Base-by-base conservation (phyloP, 2,888 invertebrate genomes). In the Tuta absoluta region DNA sequence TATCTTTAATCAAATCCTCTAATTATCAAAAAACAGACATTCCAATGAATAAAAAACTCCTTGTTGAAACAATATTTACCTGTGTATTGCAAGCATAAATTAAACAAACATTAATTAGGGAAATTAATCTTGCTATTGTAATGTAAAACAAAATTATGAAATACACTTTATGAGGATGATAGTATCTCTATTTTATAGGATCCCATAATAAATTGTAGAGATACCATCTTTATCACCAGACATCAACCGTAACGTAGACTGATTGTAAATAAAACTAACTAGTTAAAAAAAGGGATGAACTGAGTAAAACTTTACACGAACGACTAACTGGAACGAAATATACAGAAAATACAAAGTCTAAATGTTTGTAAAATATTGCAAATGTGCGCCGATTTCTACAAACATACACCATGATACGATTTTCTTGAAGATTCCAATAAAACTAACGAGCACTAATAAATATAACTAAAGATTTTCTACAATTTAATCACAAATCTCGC, bases 281-380 rank as follows among this genome's bases (percentile, higher is more conserved):
- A 61, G 61, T 45, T 63, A 67, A 62, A 68, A 63, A 69, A 69
- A 67, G 64, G n/a, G n/a, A n/a, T n/a, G 65, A 61, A 48, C 71
- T 73, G 72, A 78, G 80, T 80, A 81, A 77, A 80, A 78, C 8
- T 37, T 8, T 37, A 11, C 12, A 67, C 51, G 23, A 49, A 62
- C 41, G 49, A 63, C 33, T 63, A 64, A 11, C 23, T 57, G 28
- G 28, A 1, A 53, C 56, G 33, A 58, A 58, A 58, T n/a, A n/a
- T n/a, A n/a, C n/a, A n/a, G n/a, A n/a, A n/a, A n/a, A n/a, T n/a
- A n/a, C n/a, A n/a, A n/a, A n/a, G n/a, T n/a, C n/a, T n/a, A n/a
- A n/a, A n/a, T n/a, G n/a, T n/a, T n/a, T n/a, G n/a, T n/a, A n/a
- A n/a, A n/a, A n/a, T n/a, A n/a, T n/a, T n/a, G n/a, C n/a, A n/a